Evolutionary conservation across 2,888 invertebrate genomes (phyloP), one percentile per base, ranked within the genome.

Genomic region (Gisinianus flammeolus): DNA sequence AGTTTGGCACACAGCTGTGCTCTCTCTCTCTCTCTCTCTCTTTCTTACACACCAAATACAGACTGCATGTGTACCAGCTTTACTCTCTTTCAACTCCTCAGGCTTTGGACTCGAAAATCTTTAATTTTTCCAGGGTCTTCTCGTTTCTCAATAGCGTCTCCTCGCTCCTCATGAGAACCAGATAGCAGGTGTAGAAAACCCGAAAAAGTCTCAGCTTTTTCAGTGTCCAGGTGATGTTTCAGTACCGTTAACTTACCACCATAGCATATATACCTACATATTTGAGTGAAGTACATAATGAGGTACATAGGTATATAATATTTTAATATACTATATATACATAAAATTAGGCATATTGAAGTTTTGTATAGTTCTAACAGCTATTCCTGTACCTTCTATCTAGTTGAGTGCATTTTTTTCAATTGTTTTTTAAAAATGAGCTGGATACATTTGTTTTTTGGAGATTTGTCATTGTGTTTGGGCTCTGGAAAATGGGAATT

Each of bases 1-100:
- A 71, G 75, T 77, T 66, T 70, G 67, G 70, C 44, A 44, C 78
- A 66, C 75, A 67, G 67, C 75, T 75, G 52, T 75, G 67, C 67
- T 26, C 26, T 75, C 52, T 67, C 66, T 44, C 58, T n/a, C 19
- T 58, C 58, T 58, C 10, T 26, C 58, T 19, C n/a, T n/a, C n/a
- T n/a, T n/a, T n/a, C n/a, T n/a, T n/a, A 44, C 19, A 44, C 19
- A 44, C 35, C 35, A 35, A 16, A 44, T 44, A 44, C 44, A 4
- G 6, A 1, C 12, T 44, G 44, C 6, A 44, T 44, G 24, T 26
- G 22, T 62, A 22, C 62, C 6, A 26, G 26, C 28, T 62, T 12
- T 26, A 44, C 62, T 62, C 22, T 62, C 26, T 26, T 62, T 28
- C 62, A 26, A 26, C 62, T 26, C 26, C 62, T 44, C 35, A 62